A percentile compares a stretch with the other conserved stretches of the same genome.
phyloP scores from a whole-genome alignment of 2,888 invertebrate species.

The Heliconius aoede region DNA sequence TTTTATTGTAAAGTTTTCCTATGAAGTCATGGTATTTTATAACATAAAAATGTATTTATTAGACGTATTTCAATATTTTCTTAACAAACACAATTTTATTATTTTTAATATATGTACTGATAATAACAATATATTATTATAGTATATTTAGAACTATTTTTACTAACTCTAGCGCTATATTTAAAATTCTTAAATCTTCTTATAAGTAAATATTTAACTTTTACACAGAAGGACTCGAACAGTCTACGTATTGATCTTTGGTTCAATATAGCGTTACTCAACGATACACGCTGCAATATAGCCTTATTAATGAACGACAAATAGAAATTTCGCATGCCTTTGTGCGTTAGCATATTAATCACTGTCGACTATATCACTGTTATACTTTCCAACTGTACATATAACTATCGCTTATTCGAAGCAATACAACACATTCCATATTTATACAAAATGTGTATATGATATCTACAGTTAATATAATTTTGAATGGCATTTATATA shows the following conservation, averaged over 20 bases:
- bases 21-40: not conserved
- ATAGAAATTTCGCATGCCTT: slow-evolving; percentile 71
- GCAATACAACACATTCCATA: not conserved
- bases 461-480: too few relatives aligned
- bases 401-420: slow-evolving; percentile 3
- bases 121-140: not conserved
- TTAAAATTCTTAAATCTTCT: not conserved
- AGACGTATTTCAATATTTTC: not conserved
- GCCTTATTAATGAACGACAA: slow-evolving; percentile 66
- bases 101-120: too few relatives aligned
- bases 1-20: not conserved
- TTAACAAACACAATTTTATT: not conserved
- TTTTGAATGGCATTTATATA: too few relatives aligned
- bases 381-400: slow-evolving; percentile 26
- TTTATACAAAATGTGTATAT: not conserved
- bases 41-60: not conserved
- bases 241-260: slow-evolving; percentile 50
- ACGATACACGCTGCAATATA: slow-evolving; percentile 51
- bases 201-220: not conserved
- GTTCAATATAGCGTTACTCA: slow-evolving; percentile 45
- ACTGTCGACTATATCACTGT: slow-evolving; percentile 40
- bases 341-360: slow-evolving; percentile 57
- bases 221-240: not conserved
- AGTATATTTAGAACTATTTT: not conserved
- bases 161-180: not conserved